Evolutionary conservation across 2,113 vertebrate genomes (phyloP).

Genomic region (Takifugu flavidus): DNA sequence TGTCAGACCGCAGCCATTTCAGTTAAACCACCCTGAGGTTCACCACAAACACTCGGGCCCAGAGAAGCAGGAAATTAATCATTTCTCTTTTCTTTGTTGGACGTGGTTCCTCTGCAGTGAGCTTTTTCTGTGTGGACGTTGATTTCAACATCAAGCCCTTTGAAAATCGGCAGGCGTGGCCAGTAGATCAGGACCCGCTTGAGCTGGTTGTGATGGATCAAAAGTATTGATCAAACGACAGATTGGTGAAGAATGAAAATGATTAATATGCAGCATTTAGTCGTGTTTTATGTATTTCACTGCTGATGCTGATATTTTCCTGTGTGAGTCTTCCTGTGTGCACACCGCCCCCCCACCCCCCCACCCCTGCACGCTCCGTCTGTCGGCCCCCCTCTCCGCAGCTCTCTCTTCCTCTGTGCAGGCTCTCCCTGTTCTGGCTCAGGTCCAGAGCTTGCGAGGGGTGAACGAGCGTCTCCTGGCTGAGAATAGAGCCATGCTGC

Average conservation of each 20-base stretch:
- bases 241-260: too few relatives aligned
- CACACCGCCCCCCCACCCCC: slow-evolving; percentile 31
- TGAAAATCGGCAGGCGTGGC: slow-evolving; percentile 4
- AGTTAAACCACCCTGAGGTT: slow-evolving; percentile 45
- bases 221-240: too few relatives aligned
- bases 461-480: slow-evolving; percentile 88
- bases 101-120: background rate
- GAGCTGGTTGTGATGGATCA: too few relatives aligned
- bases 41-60: slow-evolving; percentile 34
- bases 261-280: too few relatives aligned
- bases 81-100: slow-evolving; percentile 26
- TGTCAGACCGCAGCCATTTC: slow-evolving; percentile 55
- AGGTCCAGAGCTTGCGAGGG: slow-evolving; percentile 86
- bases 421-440: slow-evolving; percentile 89
- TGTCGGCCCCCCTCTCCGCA: slow-evolving; percentile 37
- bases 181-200: background rate
- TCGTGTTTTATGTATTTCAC: too few relatives aligned
- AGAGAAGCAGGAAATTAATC: slow-evolving; percentile 26
- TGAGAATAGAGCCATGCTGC: slow-evolving; percentile 93
- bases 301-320: too few relatives aligned
- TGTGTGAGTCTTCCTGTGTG: slow-evolving; percentile 22
- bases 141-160: slow-evolving; percentile 10
- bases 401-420: slow-evolving; percentile 73
- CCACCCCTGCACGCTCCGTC: slow-evolving; percentile 49
- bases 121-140: background rate